Percentiles rank a stretch among this genome's conserved stretches.
These are phyloP conservation scores for Mormyrus proboscirostris DNA, from an alignment of 2,797 vertebrate species.

Conservation along the genomic window DNA sequence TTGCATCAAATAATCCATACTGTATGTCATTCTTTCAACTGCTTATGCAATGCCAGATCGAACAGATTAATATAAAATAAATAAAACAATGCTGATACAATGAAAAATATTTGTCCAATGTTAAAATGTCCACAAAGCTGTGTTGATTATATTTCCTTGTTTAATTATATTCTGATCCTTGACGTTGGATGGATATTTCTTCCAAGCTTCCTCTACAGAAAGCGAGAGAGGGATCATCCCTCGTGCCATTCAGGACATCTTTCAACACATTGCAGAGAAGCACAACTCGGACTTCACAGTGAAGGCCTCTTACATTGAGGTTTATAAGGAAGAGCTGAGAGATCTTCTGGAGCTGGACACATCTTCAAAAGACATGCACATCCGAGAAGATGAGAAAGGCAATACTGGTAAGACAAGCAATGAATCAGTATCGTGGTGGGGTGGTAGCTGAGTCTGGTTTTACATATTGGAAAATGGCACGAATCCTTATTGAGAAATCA, in stretches of 20 bases:
- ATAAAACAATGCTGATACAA: neutral
- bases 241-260: constrained; percentile 76
- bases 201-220: constrained; percentile 54
- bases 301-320: constrained; percentile 78
- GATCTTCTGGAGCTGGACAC: constrained; percentile 78
- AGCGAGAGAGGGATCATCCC: constrained; percentile 78
- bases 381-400: constrained; percentile 81
- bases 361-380: constrained; percentile 70
- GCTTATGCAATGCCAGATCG: neutral
- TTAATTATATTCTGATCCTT: neutral
- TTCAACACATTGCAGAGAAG: constrained; percentile 66
- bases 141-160: neutral
- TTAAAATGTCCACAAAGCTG: neutral
- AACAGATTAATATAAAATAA: neutral
- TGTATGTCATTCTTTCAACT: neutral
- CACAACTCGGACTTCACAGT: constrained; percentile 53
- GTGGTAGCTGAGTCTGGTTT: neutral
- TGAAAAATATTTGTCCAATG: neutral
- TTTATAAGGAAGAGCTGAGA: constrained; percentile 79
- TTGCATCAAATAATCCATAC: neutral
- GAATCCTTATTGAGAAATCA: neutral
- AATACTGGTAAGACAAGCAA: constrained; percentile 68
- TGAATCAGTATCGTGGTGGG: neutral
- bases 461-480: neutral
- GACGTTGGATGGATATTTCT: neutral